Conservation (phyloP, 2,888 invertebrate species). For the Xestia sexstrigata region DNA sequence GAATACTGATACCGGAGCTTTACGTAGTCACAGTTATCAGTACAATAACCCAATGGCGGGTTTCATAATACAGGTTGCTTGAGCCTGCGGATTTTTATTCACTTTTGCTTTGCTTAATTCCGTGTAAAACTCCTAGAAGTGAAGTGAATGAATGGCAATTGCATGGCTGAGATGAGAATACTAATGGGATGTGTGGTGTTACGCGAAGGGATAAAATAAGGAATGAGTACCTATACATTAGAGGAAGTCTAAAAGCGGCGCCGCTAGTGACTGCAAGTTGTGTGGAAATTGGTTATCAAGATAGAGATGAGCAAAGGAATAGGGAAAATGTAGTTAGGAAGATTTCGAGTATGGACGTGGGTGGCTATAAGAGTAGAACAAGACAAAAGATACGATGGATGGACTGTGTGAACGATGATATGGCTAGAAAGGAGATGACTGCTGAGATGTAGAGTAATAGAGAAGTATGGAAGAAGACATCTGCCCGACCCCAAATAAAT, state of each 20-base stretch:
- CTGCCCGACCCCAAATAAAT: not conserved
- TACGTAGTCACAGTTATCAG: conserved; percentile 23
- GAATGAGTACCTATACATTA: not conserved
- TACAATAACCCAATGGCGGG: conserved; percentile 27
- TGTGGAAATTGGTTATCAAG: not conserved
- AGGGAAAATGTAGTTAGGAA: not conserved
- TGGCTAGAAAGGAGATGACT: not conserved
- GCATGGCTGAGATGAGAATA: not conserved
- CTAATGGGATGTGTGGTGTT: not conserved
- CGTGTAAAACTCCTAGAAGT: not conserved
- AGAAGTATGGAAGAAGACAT: not conserved
- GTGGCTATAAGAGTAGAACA: not conserved
- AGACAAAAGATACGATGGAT: not conserved
- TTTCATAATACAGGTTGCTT: conserved; percentile 13
- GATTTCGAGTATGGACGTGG: not conserved
- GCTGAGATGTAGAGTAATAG: not conserved
- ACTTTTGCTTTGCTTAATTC: not conserved
- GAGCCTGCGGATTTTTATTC: conserved; percentile 3
- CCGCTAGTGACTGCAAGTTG: not conserved
- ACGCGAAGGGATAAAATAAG: not conserved
- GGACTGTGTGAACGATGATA: not conserved
- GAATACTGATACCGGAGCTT: conserved; percentile 40
- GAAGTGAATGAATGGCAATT: not conserved
- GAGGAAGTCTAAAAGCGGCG: not conserved
- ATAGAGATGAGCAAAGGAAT: not conserved